Conservation (phyloP, 2,888 invertebrate species). For the Didymodactylos carnosus region DNA sequence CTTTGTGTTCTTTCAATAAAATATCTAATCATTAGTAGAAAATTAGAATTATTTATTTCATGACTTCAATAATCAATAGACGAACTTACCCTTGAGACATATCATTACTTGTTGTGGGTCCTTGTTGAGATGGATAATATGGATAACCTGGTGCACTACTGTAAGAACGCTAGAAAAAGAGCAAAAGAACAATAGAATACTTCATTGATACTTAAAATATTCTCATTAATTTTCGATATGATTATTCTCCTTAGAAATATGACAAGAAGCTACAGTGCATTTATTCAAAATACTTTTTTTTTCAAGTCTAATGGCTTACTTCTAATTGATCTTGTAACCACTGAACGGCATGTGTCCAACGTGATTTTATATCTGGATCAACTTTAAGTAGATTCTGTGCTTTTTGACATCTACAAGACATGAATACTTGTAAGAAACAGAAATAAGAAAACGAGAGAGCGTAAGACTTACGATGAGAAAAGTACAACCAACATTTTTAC, state of each 20-base stretch:
- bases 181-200: neutral
- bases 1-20: constrained; percentile 80
- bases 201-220: constrained; percentile 44
- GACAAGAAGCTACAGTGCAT: too few species aligned
- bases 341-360: constrained; percentile 69
- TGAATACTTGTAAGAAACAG: neutral
- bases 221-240: too few species aligned
- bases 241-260: too few species aligned
- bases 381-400: constrained; percentile 59
- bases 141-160: neutral
- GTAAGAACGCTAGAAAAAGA: neutral
- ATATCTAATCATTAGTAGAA: too few species aligned
- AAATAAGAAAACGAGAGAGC: neutral
- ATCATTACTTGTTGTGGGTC: neutral
- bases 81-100: constrained; percentile 30
- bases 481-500: constrained; percentile 79
- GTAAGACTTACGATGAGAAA: constrained; percentile 46
- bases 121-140: neutral
- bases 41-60: constrained; percentile 81
- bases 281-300: too few species aligned
- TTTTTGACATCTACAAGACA: constrained; percentile 37
- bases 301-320: too few species aligned
- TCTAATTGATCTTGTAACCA: constrained; percentile 90
- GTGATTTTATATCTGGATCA: constrained; percentile 55
- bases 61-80: constrained; percentile 70